Evolutionary conservation across 2,113 vertebrate genomes (phyloP).

Genomic region (Neolamprologus devosi): DNA sequence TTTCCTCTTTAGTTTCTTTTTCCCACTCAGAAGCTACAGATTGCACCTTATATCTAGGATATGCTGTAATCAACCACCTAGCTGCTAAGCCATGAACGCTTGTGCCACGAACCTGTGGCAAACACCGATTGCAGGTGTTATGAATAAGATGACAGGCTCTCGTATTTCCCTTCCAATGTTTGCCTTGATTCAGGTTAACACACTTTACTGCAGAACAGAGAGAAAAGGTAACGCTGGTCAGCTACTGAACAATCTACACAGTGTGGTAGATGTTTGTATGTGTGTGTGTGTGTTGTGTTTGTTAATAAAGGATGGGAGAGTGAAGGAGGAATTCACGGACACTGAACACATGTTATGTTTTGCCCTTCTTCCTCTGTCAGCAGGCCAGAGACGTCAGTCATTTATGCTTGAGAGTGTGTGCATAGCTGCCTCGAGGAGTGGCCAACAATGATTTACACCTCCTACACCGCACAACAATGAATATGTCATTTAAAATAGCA

Average conservation of each 20-base stretch:
- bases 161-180: background rate
- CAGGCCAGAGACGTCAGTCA: constrained; percentile 32
- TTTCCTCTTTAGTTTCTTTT: background rate
- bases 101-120: background rate
- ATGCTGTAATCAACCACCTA: background rate
- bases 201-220: background rate
- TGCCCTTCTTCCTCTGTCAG: constrained; percentile 23
- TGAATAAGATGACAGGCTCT: background rate
- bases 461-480: constrained; percentile 41
- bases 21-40: background rate
- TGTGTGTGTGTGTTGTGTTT: constrained; percentile 10
- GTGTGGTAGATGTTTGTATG: background rate
- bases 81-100: background rate
- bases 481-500: constrained; percentile 65
- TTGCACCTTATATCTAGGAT: background rate
- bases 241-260: background rate
- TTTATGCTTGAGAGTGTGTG: constrained; percentile 3
- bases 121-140: background rate
- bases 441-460: constrained; percentile 54
- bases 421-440: background rate
- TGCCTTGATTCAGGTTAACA: background rate
- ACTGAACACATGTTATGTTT: constrained; percentile 52
- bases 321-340: constrained; percentile 52
- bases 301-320: constrained; percentile 42
- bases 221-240: background rate